phyloP scores from a whole-genome alignment of 2,888 invertebrate species.

The Diaperis boleti region DNA sequence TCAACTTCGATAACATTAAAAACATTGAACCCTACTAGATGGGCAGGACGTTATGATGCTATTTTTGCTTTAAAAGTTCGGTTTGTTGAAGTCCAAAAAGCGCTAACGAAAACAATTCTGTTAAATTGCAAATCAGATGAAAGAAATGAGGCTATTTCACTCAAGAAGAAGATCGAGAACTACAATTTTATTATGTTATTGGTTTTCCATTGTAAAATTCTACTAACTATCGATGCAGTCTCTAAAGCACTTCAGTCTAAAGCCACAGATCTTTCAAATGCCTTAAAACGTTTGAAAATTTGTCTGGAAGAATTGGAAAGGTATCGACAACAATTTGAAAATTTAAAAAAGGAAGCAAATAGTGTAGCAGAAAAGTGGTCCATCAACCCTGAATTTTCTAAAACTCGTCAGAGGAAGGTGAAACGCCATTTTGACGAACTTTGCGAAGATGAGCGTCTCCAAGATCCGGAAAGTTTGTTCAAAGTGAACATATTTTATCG shows the following conservation, averaged over 20 bases:
- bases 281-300: background rate
- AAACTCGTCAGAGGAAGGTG: background rate
- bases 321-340: background rate
- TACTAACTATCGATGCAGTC: background rate
- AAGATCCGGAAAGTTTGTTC: background rate
- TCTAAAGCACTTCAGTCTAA: background rate
- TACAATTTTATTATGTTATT: background rate
- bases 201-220: conserved; percentile 1
- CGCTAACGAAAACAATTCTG: background rate
- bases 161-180: background rate
- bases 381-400: background rate
- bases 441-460: too few species aligned
- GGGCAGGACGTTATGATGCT: background rate
- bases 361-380: background rate
- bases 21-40: background rate
- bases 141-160: background rate
- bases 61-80: background rate
- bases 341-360: background rate
- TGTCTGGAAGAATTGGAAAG: background rate
- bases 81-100: background rate
- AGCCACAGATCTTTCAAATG: background rate
- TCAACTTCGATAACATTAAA: background rate
- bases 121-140: background rate
- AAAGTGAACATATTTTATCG: background rate
- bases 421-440: background rate